Conservation (phyloP, 2,888 invertebrate species). For the Drosophila merina region DNA sequence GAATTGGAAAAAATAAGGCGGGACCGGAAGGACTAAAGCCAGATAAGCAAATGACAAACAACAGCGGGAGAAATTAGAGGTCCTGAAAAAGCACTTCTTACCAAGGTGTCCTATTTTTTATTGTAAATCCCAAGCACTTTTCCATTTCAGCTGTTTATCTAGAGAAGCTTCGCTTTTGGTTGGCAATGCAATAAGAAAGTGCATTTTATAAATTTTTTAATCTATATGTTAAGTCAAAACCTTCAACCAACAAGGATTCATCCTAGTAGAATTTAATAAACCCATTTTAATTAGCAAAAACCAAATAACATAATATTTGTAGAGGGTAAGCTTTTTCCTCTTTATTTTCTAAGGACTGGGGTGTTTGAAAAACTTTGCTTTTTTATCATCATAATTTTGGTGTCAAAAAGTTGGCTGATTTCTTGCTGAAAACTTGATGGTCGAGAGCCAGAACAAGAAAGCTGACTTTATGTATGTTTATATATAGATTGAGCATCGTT, state of each 20-base stretch:
- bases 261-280: no score
- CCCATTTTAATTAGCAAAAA: no score
- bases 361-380: constrained; percentile 38
- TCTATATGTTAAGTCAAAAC: not conserved
- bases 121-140: constrained; percentile 8
- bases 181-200: constrained; percentile 28
- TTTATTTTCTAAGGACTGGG: not conserved
- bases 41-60: constrained; percentile 50
- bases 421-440: constrained; percentile 28
- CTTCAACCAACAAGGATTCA: no score
- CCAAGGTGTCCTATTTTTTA: constrained; percentile 8
- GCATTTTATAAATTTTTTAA: not conserved
- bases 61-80: constrained; percentile 12
- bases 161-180: not conserved
- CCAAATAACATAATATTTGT: no score
- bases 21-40: constrained; percentile 24
- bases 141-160: constrained; percentile 1
- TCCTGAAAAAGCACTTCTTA: constrained; percentile 12
- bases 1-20: constrained; percentile 16
- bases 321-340: constrained; percentile 22
- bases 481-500: constrained; percentile 40
- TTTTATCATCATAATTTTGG: constrained; percentile 58
- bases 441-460: constrained; percentile 18
- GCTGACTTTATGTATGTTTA: constrained; percentile 9
- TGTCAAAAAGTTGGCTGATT: constrained; percentile 51